Evolutionary conservation across 2,888 invertebrate species (phyloP), one percentile per base, ranked within the genome.

Genomic region (Mimas tiliae): DNA sequence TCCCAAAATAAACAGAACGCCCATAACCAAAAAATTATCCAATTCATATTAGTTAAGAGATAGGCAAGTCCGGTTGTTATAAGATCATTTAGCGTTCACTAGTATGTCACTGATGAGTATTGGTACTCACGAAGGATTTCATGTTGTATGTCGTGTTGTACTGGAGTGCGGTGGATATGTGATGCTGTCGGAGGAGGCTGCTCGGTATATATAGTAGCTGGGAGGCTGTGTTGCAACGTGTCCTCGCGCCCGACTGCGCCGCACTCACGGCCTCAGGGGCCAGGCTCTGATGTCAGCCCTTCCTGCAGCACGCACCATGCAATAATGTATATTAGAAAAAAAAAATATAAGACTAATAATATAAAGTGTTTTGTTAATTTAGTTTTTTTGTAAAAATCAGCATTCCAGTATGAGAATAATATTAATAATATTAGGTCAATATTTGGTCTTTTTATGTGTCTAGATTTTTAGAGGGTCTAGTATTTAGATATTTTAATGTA

Each of bases 71-170:
- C 1, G 45, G 0, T 14, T 45, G 45, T 12, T 11, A 14, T 0
- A 11, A 45, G 1, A 45, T 45, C 45, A 14, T 27, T 62, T 1
- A 8, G 12, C 16, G 16, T 12, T 48, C 14, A 16, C 27, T 16
- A 58, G 0, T 14, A 38, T 62, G 21, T 14, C 11, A 12, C 4
- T n/a, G 7, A n/a, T 14, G 19, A 7, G 21, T 19, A 19, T 14
- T 12, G 7, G 69, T 77, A 87, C 87, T 87, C 67, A 87, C 87
- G 67, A 83, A 78, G 72, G 77, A 72, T 70, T 81, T 86, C 87
- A 87, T 87, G 70, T 68, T 72, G 81, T 33, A 58, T 53, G 53
- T 64, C 38, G 45, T 58, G 53, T 50, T 8, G 66, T 64, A 21
- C 16, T 45, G 62, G 47, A 21, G 47, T 21, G 47, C 62, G 47